A percentile compares a stretch with the other conserved stretches of the same genome.
Conservation (phyloP, 2,113 vertebrate genomes). For the Podarcis muralis region DNA sequence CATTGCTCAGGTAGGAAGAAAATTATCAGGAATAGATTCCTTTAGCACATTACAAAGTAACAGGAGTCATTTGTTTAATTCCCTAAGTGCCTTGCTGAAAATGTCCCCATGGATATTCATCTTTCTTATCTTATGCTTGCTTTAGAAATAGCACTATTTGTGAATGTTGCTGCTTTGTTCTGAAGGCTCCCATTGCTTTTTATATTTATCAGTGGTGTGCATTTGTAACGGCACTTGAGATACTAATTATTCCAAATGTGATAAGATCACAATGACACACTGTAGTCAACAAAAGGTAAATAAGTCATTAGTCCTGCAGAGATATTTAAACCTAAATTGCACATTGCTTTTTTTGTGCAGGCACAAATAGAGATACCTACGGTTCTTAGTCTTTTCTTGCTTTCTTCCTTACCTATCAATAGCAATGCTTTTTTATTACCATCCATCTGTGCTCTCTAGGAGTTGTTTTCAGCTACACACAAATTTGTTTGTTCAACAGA, state of each 20-base stretch:
- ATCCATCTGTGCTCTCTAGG: slow-evolving; percentile 5
- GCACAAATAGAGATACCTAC: neutral
- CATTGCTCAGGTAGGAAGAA: neutral
- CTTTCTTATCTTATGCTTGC: slow-evolving; percentile 39
- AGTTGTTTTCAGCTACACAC: slow-evolving; percentile 10
- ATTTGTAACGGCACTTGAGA: slow-evolving; percentile 42
- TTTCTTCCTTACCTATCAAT: neutral
- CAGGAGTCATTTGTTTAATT: slow-evolving; percentile 34
- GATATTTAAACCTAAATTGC: slow-evolving; percentile 49
- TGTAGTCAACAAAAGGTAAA: slow-evolving; percentile 47
- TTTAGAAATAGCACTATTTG: slow-evolving; percentile 26
- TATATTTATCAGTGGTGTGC: slow-evolving; percentile 15
- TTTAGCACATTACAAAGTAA: slow-evolving; percentile 18
- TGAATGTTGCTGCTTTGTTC: slow-evolving; percentile 39
- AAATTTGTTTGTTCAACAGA: slow-evolving; percentile 17
- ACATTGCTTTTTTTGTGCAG: slow-evolving; percentile 42
- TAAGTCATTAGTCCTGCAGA: slow-evolving; percentile 49
- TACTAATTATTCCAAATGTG: slow-evolving; percentile 44
- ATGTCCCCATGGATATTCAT: slow-evolving; percentile 20
- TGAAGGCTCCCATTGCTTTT: slow-evolving; percentile 27
- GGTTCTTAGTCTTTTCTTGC: neutral
- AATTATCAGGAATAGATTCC: neutral
- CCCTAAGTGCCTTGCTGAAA: slow-evolving; percentile 30
- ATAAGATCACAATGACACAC: slow-evolving; percentile 46
- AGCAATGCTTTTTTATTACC: slow-evolving; percentile 19